phyloP scores from a whole-genome alignment of 2,113 vertebrate genomes.

The Mastomys natalensis region DNA sequence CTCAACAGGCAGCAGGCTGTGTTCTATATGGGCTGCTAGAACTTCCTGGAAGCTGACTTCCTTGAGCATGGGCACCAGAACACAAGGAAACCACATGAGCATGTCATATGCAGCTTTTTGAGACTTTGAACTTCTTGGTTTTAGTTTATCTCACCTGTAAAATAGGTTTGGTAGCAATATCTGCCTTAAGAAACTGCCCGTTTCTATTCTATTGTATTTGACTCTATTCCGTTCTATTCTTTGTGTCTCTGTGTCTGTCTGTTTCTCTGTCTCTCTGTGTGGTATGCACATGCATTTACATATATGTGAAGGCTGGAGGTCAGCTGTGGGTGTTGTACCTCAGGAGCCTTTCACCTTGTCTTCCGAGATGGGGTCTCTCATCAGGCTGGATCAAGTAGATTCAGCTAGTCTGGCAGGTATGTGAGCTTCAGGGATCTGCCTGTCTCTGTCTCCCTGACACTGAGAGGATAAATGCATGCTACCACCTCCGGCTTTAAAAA shows the following conservation, averaged over 20 bases:
- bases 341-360: not conserved
- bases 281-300: not conserved
- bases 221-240: not conserved
- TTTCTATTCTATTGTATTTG: not conserved
- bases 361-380: not conserved
- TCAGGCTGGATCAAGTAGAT: no score
- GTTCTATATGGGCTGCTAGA: not conserved
- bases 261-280: not conserved
- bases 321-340: not conserved
- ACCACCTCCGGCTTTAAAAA: not conserved
- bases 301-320: not conserved
- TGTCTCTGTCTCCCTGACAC: not conserved
- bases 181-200: not conserved
- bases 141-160: slow-evolving; percentile 27
- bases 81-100: not conserved
- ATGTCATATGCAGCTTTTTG: no score
- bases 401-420: not conserved
- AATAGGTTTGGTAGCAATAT: not conserved
- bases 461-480: not conserved
- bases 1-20: not conserved
- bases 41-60: not conserved
- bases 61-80: not conserved
- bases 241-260: not conserved
- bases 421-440: not conserved
- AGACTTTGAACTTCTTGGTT: not conserved